Evolutionary conservation across 2,113 vertebrate species (phyloP).

Genomic region (Tragelaphus strepsiceros): DNA sequence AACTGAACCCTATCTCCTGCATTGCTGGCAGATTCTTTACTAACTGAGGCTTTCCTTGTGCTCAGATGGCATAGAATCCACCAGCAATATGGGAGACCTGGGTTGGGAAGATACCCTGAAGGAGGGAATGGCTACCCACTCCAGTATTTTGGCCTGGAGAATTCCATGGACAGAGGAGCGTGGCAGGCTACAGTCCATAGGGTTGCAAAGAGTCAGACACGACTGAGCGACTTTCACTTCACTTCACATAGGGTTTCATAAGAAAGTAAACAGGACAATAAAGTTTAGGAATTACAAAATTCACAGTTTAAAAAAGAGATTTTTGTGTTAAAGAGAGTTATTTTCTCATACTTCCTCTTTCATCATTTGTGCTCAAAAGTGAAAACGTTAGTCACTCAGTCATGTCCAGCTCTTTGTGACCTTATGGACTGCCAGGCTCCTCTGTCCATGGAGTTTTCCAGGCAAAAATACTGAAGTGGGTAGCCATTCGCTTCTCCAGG

Average conservation of each 20-base stretch:
- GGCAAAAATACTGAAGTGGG: neutral
- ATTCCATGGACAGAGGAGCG: neutral
- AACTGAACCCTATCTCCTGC: neutral
- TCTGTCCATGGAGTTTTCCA: neutral
- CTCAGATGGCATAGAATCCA: neutral
- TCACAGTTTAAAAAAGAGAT: neutral
- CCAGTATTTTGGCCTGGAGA: neutral
- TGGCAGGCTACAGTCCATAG: neutral
- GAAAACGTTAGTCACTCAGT: neutral
- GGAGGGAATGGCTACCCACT: neutral
- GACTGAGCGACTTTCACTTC: neutral
- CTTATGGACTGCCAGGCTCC: neutral
- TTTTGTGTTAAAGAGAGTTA: neutral
- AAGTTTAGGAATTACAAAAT: neutral
- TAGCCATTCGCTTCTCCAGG: neutral
- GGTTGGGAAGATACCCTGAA: neutral
- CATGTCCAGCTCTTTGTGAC: neutral
- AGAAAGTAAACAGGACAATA: neutral
- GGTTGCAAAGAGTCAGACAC: neutral
- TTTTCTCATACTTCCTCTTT: neutral
- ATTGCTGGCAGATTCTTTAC: neutral
- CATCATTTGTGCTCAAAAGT: neutral
- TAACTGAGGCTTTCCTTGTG: neutral
- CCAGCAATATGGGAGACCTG: neutral
- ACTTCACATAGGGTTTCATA: neutral